These are phyloP conservation scores for Sinosuthora webbiana DNA, from an alignment of 2,113 vertebrate species.

Conservation along the genomic window DNA sequence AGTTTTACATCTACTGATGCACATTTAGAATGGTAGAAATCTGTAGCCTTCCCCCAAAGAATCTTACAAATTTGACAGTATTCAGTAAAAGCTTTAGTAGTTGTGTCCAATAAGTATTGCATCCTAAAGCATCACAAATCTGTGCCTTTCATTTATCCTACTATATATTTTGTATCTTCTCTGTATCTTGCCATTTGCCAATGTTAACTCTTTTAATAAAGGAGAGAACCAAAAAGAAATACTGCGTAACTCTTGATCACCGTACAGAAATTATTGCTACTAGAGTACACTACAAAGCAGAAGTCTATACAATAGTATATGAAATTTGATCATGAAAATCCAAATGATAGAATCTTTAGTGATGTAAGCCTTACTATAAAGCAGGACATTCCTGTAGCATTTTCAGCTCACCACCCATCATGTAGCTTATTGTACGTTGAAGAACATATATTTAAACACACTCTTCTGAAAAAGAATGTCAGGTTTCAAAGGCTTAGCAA, in stretches of 20 bases:
- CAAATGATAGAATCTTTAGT: constrained; percentile 70
- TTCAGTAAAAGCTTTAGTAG: constrained; percentile 69
- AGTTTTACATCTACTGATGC: constrained; percentile 75
- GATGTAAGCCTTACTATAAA: constrained; percentile 74
- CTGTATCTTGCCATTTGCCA: constrained; percentile 58
- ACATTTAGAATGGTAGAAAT: constrained; percentile 75
- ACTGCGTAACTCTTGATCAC: constrained; percentile 73
- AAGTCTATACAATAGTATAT: constrained; percentile 72
- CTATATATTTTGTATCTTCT: constrained; percentile 48
- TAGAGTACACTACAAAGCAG: constrained; percentile 81
- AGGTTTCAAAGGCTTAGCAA: constrained; percentile 76
- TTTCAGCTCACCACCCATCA: constrained; percentile 59
- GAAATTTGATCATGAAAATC: constrained; percentile 80
- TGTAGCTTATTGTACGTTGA: constrained; percentile 44
- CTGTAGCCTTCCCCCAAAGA: constrained; percentile 65
- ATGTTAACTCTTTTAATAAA: constrained; percentile 67
- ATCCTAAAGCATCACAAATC: constrained; percentile 51
- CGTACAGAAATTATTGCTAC: constrained; percentile 84
- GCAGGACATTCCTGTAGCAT: constrained; percentile 70
- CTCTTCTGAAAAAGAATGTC: constrained; percentile 47
- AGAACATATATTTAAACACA: constrained; percentile 67
- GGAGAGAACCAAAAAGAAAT: constrained; percentile 67
- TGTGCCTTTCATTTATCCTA: constrained; percentile 45
- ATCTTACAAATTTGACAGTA: constrained; percentile 68
- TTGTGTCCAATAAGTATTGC: constrained; percentile 53